A percentile compares a stretch with the other conserved stretches of the same genome.
phyloP scores from a whole-genome alignment of 2,113 vertebrate genomes.

The Mus musculus region GRCm39 chr9:3904501-3905000 shows the following conservation, averaged over 20 bases:
- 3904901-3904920: slow-evolving; percentile 2
- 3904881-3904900: slow-evolving; percentile 31
- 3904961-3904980: slow-evolving; percentile 61
- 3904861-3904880: neutral
- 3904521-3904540: neutral
- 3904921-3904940: slow-evolving; percentile 55
- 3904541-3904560: neutral
- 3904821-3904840: slow-evolving; percentile 56
- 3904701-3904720: slow-evolving; percentile 47
- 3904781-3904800: neutral
- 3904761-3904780: slow-evolving; percentile 69
- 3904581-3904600: neutral
- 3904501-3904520: neutral
- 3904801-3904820: slow-evolving; percentile 58
- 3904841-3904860: neutral
- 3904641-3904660: neutral
- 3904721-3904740: slow-evolving; percentile 62
- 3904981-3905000: slow-evolving; percentile 75
- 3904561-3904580: neutral
- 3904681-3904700: slow-evolving; percentile 45
- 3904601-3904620: slow-evolving; percentile 10
- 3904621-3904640: slow-evolving; percentile 45
- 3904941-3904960: neutral
- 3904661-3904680: neutral
- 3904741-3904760: slow-evolving; percentile 59